Evolutionary conservation across 2,113 vertebrate species (phyloP).

Genomic region (Ciconia maguari): DNA sequence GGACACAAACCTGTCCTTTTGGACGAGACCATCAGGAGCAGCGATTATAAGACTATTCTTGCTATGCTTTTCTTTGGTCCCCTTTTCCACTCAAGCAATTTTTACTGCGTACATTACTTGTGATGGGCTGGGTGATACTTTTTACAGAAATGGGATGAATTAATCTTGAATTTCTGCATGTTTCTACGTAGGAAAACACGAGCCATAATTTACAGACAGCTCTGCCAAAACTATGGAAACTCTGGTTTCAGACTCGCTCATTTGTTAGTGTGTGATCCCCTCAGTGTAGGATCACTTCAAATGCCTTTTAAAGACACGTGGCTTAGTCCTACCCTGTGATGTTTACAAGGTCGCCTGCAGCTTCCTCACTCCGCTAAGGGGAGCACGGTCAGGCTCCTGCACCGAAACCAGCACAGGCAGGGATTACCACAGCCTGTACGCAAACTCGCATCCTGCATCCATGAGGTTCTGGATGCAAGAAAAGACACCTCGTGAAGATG

Average conservation of each 20-base stretch:
- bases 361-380: neutral
- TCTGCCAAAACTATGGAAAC: neutral
- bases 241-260: neutral
- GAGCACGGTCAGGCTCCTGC: neutral
- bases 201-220: neutral
- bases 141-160: neutral
- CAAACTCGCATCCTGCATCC: neutral
- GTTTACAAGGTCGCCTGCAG: neutral
- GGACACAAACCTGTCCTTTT: neutral
- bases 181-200: neutral
- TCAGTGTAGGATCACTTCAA: accelerated
- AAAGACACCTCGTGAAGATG: neutral
- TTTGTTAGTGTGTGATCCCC: neutral
- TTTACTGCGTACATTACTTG: accelerated
- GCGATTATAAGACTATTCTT: neutral
- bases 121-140: neutral
- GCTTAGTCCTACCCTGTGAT: neutral
- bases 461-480: neutral
- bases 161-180: neutral
- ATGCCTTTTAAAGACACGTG: neutral
- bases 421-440: neutral
- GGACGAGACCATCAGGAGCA: neutral
- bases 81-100: neutral
- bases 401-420: neutral
- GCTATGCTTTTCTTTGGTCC: neutral